Conservation (phyloP, 2,888 invertebrate species). For the Dryobota labecula region DNA sequence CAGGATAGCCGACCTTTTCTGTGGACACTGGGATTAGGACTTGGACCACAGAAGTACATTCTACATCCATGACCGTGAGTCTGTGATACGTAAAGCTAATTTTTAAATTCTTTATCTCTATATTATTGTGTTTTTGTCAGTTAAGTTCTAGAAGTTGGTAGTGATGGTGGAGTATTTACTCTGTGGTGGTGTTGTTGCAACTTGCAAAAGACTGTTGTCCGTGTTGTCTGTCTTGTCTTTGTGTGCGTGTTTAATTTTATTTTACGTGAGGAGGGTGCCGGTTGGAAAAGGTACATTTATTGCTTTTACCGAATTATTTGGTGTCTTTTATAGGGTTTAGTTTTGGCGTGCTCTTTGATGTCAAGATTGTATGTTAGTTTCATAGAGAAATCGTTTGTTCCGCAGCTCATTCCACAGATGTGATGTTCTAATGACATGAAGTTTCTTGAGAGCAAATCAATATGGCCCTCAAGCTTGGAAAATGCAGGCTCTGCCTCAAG, state of each 20-base stretch:
- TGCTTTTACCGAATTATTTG: not conserved
- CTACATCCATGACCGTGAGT: not conserved
- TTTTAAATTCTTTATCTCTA: too few relatives aligned
- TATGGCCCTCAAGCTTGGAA: conserved; percentile 90
- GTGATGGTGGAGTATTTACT: not conserved
- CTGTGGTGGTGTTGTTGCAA: not conserved
- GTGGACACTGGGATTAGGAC: too few relatives aligned
- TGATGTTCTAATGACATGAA: conserved; percentile 81
- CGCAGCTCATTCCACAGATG: conserved; percentile 70
- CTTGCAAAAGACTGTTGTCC: conserved; percentile 7
- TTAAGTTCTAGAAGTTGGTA: conserved; percentile 30
- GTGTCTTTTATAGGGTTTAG: not conserved
- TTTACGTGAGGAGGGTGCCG: conserved; percentile 54
- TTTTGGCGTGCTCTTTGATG: not conserved
- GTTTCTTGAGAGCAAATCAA: conserved; percentile 84
- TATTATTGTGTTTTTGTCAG: conserved; percentile 19
- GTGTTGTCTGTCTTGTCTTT: not conserved
- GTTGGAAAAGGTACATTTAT: conserved; percentile 34
- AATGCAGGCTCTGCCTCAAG: conserved; percentile 90
- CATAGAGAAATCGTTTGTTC: conserved; percentile 24
- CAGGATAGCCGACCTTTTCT: not conserved
- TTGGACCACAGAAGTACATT: not conserved
- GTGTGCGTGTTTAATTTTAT: conserved; percentile 57
- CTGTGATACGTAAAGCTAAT: too few relatives aligned
- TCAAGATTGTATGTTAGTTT: not conserved